These are phyloP conservation scores for Hydrochoerus hydrochaeris DNA, from an alignment of 2,113 vertebrate genomes.

Conservation along the genomic window DNA sequence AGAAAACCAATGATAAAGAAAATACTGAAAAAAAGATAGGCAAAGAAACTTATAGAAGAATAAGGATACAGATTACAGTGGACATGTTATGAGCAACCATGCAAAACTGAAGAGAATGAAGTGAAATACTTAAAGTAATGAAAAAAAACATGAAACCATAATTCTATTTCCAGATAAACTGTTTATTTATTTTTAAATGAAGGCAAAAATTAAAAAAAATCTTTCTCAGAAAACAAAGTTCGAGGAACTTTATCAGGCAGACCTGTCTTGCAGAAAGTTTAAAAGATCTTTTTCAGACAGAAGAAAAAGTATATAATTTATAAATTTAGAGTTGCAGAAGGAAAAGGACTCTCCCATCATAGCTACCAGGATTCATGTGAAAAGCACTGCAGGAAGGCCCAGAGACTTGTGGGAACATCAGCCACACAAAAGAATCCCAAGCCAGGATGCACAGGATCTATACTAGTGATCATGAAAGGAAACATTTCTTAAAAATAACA, in stretches of 20 bases:
- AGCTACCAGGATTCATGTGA: no score
- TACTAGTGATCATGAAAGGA: no score
- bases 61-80: not conserved
- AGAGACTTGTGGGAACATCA: no score
- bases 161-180: not conserved
- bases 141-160: not conserved
- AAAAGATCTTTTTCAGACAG: not conserved
- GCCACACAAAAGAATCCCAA: no score
- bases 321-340: not conserved
- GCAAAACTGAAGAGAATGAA: not conserved
- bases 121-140: not conserved
- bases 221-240: not conserved
- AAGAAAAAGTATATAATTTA: not conserved
- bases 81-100: not conserved
- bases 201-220: not conserved
- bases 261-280: not conserved
- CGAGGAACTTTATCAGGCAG: not conserved
- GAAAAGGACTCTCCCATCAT: no score
- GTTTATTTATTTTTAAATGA: not conserved
- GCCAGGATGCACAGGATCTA: no score
- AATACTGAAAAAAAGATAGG: not conserved
- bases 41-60: not conserved
- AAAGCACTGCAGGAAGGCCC: no score
- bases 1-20: not conserved
- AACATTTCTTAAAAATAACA: no score